A percentile compares a stretch with the other conserved stretches of the same genome.
These are phyloP conservation scores for Apogon talboti DNA, from an alignment of 2,797 vertebrate species.

Conservation along the genomic window DNA sequence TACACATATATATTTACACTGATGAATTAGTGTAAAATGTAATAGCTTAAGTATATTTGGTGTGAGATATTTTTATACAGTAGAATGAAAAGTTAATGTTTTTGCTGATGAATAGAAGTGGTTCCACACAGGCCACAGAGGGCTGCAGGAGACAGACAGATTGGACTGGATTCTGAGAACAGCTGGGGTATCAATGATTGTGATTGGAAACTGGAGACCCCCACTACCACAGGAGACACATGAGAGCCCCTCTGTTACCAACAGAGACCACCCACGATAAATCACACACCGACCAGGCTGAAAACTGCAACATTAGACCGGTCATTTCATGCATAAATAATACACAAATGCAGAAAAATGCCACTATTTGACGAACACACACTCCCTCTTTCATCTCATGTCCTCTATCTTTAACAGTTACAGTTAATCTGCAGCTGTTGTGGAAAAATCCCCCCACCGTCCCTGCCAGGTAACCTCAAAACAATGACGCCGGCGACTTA, in stretches of 20 bases:
- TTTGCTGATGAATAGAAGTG: neutral
- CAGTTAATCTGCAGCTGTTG: constrained; percentile 5
- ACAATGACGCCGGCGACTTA: constrained; percentile 38
- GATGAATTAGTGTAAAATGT: too few relatives aligned
- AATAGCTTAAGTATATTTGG: neutral
- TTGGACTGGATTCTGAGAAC: constrained; percentile 20
- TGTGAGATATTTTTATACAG: neutral
- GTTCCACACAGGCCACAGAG: neutral
- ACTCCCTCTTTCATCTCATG: neutral
- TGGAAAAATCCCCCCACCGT: constrained; percentile 36
- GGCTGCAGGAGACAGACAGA: constrained; percentile 2
- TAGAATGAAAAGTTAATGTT: neutral
- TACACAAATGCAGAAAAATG: neutral
- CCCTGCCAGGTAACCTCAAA: constrained; percentile 31
- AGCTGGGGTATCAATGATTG: constrained; percentile 17
- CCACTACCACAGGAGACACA: constrained; percentile 32
- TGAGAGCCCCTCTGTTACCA: constrained; percentile 49
- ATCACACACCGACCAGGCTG: neutral
- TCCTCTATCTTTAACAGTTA: neutral
- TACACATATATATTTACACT: too few relatives aligned
- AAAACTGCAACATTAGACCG: constrained; percentile 1
- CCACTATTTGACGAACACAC: neutral
- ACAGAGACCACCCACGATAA: constrained; percentile 18
- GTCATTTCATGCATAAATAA: constrained; percentile 3
- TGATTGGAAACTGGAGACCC: constrained; percentile 55